Evolutionary conservation across 2,797 vertebrate species (phyloP).

Genomic region (Sebastolobus altivelis): DNA sequence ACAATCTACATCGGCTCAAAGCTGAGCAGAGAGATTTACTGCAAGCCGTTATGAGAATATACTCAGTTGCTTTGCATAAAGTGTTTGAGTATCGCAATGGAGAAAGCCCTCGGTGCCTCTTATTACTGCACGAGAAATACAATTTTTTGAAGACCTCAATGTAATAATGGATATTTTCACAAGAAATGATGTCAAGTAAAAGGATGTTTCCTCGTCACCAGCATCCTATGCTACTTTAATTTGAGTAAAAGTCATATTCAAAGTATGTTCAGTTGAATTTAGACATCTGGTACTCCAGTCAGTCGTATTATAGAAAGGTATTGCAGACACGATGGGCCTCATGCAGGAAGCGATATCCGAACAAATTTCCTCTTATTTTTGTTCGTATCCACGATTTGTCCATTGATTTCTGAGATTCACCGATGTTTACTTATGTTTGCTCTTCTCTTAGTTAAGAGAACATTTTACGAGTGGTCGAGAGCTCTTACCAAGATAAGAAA

Average conservation of each 20-base stretch:
- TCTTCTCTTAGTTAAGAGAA: not conserved
- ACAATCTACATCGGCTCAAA: not conserved
- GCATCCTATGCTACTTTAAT: not conserved
- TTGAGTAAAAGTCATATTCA: not conserved
- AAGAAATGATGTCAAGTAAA: not conserved
- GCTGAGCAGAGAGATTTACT: constrained; percentile 16
- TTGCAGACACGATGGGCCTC: not conserved
- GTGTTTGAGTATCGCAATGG: not conserved
- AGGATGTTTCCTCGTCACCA: not conserved
- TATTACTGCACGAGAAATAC: not conserved
- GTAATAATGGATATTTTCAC: not conserved
- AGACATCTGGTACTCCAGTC: not conserved
- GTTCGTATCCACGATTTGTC: not conserved
- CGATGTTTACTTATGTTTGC: not conserved
- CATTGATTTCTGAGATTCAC: not conserved
- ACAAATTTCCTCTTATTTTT: not conserved
- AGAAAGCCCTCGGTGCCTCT: not conserved
- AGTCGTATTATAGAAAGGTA: not conserved
- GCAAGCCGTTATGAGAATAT: constrained; percentile 3
- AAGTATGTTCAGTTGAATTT: not conserved
- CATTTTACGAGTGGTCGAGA: too few species aligned
- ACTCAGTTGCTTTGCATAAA: not conserved
- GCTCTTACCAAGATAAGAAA: not conserved
- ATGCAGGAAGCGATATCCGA: not conserved
- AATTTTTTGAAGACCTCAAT: not conserved